Evolutionary conservation across 35 echinoderm and acorn worm species (phyloP).

Genomic region (Holothuria glaberrima): DNA sequence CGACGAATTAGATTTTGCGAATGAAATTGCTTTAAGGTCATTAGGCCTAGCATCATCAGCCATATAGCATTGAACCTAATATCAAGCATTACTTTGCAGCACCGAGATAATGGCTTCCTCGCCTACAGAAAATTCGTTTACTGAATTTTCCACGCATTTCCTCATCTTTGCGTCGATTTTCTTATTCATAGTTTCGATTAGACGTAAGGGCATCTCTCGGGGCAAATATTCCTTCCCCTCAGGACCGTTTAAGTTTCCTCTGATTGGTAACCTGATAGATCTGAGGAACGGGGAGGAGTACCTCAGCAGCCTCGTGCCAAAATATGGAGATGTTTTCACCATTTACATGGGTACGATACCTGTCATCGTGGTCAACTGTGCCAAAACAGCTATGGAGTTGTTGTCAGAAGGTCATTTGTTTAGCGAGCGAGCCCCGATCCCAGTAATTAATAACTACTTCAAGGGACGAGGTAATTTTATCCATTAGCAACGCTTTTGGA

Average conservation of each 20-base stretch:
- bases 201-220: background rate
- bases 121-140: background rate
- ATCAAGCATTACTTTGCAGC: too few relatives aligned
- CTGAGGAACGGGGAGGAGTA: conserved; percentile 57
- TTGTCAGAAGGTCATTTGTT: conserved; percentile 42
- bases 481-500: background rate
- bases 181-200: background rate
- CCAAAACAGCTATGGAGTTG: conserved; percentile 41
- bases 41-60: background rate
- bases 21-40: background rate
- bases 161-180: conserved; percentile 13
- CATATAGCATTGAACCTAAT: too few relatives aligned
- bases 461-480: conserved; percentile 58
- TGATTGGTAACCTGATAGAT: conserved; percentile 45
- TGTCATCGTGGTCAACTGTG: conserved; percentile 64
- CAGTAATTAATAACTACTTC: conserved; percentile 71
- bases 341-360: conserved; percentile 69
- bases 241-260: conserved; percentile 28
- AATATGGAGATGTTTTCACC: conserved; percentile 56
- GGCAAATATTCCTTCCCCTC: conserved; percentile 28
- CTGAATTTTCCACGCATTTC: conserved; percentile 14
- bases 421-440: conserved; percentile 48
- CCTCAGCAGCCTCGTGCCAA: conserved; percentile 29
- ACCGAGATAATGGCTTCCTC: too few relatives aligned
- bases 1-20: background rate